These are phyloP conservation scores for Murina feae DNA, from an alignment of 2,113 vertebrate genomes.

Conservation along the genomic window DNA sequence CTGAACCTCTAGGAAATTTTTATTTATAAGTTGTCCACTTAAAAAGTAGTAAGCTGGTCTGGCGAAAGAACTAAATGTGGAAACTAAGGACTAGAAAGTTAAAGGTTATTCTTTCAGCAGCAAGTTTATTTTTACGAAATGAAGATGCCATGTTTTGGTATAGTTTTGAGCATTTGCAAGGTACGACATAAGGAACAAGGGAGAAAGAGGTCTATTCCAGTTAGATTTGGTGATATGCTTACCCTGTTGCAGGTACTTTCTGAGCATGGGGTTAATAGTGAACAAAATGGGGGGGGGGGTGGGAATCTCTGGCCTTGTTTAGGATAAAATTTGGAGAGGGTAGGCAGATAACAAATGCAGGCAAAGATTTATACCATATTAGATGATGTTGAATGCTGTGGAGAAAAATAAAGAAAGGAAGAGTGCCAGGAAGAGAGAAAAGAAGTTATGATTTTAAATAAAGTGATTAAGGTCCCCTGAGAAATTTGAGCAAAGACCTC, in stretches of 20 bases:
- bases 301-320: background rate
- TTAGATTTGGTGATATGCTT: background rate
- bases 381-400: background rate
- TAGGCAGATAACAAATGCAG: background rate
- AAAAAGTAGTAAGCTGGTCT: background rate
- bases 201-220: background rate
- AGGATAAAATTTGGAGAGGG: background rate
- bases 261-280: background rate
- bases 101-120: background rate
- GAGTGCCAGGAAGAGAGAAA: background rate
- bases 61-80: background rate
- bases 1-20: background rate
- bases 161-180: background rate
- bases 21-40: background rate
- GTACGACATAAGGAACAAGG: background rate
- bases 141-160: background rate
- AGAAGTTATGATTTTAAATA: background rate
- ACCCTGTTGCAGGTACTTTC: background rate
- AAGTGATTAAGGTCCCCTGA: background rate
- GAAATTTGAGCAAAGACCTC: background rate
- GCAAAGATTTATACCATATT: background rate
- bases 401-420: background rate
- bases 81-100: background rate
- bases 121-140: background rate
- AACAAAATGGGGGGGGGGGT: background rate